Evolutionary conservation across 2,888 invertebrate species (phyloP), one percentile per base, ranked within the genome.

Genomic region (Hydrotaea cyrtoneurina): DNA sequence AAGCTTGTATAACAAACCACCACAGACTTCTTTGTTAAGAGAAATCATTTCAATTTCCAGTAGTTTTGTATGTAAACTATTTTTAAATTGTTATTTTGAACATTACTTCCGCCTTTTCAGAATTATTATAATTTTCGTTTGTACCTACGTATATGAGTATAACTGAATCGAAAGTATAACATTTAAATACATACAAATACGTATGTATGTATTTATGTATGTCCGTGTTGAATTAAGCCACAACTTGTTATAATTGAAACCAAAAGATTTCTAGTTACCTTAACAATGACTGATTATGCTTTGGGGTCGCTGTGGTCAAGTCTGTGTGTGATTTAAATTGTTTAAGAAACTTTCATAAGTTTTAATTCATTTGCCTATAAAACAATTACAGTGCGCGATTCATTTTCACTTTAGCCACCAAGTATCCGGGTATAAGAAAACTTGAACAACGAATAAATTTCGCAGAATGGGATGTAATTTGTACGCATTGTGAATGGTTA

Each of bases 191-290:
- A 39, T 8, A 36, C 8, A 36, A 3, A 36, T 36, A 36, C 8
- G 39, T 8, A 39, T 39, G 39, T 39, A 3, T 62, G 13, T 10
- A 26, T 4, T 31, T 15, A 59, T 17, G 43, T 17, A 72, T 72
- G 31, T 26, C n/a, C 13, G 66, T 72, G 53, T 2, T 3, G 10
- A 8, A 53, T 71, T 11, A 46, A 31, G 46, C 59, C 80, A 50
- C 80, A 80, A 74, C 59, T 59, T 57, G 17, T 77, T 66, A 69
- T 53, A 31, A 57, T 8, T 39, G 8, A 55, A 36, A 57, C 55
- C n/a, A 53, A 15, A 31, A 31, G 50, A 50, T 64, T 17, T 31
- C 59, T 19, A 50, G 8, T 17, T n/a, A 13, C 50, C 50, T 15
- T 13, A 59, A 74, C 13, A 64, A 62, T 62, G 13, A 75, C 31